phyloP scores from a whole-genome alignment of 2,888 invertebrate species.

The Digitonthophagus gazella region DNA sequence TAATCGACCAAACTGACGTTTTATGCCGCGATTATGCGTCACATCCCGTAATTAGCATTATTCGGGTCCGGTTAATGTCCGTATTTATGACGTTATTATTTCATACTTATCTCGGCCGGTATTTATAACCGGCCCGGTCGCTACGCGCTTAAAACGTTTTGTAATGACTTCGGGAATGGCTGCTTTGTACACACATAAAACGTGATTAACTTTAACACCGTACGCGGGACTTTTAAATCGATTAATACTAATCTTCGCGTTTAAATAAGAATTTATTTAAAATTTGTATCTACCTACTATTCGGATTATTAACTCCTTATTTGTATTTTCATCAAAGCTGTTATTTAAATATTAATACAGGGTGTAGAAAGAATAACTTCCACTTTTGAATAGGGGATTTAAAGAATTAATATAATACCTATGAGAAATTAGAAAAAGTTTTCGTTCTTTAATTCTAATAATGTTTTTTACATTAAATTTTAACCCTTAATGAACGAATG shows the following conservation, averaged over 20 bases:
- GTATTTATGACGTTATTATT: not conserved
- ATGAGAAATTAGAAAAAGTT: too few species aligned
- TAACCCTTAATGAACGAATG: too few species aligned
- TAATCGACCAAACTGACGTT: not conserved
- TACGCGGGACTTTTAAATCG: not conserved
- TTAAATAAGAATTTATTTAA: not conserved
- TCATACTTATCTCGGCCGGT: not conserved
- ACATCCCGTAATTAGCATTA: not conserved
- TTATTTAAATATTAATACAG: too few species aligned
- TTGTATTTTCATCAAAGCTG: too few species aligned
- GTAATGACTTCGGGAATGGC: not conserved
- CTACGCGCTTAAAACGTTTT: not conserved
- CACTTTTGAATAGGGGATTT: too few species aligned
- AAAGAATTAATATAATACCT: too few species aligned
- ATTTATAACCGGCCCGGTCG: not conserved
- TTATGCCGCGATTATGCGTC: not conserved
- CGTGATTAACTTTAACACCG: not conserved
- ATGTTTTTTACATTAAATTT: too few species aligned
- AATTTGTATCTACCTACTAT: too few species aligned
- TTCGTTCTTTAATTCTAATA: too few species aligned
- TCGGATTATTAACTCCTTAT: too few species aligned
- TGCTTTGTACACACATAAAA: not conserved
- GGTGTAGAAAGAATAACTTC: too few species aligned
- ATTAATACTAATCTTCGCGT: not conserved
- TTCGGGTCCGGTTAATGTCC: not conserved